Conservation (phyloP, 2,797 vertebrate species). For the Anguilla anguilla region DNA sequence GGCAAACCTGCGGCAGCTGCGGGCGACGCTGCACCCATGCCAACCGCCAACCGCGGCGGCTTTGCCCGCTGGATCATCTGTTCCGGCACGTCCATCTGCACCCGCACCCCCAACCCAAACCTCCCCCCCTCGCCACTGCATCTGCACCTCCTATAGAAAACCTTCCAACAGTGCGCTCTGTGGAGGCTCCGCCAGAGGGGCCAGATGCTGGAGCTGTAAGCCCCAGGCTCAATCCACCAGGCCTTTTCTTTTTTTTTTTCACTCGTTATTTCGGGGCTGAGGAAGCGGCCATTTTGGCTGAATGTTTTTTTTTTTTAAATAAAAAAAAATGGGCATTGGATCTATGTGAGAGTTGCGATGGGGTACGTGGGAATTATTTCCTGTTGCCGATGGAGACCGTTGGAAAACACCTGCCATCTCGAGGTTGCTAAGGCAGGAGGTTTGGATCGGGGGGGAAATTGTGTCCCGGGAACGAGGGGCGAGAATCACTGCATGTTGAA, state of each 20-base stretch:
- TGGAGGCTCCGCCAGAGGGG: conserved; percentile 92
- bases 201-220: conserved; percentile 99
- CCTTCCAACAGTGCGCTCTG: conserved; percentile 91
- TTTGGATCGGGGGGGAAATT: neutral
- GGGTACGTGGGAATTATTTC: neutral
- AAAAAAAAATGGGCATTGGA: neutral
- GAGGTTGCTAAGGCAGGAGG: neutral
- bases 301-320: neutral
- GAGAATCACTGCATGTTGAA: neutral
- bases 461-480: neutral
- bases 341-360: neutral
- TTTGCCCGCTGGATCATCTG: conserved; percentile 98
- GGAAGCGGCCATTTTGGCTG: neutral
- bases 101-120: conserved; percentile 85
- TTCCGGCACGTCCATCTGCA: conserved; percentile 97
- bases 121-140: conserved; percentile 87
- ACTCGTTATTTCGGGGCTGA: conserved; percentile 93
- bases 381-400: neutral
- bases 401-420: neutral
- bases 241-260: conserved; percentile 67
- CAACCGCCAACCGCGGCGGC: conserved; percentile 80
- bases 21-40: conserved; percentile 85
- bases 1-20: conserved; percentile 99
- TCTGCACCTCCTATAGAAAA: conserved; percentile 96
- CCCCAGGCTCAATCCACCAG: conserved; percentile 95